phyloP scores from a whole-genome alignment of 2,888 invertebrate genomes.

The Lasiommata megera region DNA sequence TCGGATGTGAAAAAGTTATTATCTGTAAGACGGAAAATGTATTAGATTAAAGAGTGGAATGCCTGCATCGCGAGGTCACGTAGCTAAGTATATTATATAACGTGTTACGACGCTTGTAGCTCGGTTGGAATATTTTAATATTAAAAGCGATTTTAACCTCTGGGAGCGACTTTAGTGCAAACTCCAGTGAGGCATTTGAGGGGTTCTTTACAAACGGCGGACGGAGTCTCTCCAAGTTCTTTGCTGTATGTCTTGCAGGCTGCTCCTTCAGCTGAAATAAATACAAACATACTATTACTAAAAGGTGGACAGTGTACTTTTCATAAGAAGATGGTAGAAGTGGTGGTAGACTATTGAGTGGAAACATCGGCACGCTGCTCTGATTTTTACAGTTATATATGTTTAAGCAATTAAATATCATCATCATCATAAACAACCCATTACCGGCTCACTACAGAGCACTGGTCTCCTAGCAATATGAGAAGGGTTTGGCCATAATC shows the following conservation, averaged over 20 bases:
- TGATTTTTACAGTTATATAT: too few species aligned
- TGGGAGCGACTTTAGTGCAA: conserved; percentile 52
- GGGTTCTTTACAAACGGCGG: conserved; percentile 62
- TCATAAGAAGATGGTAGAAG: neutral
- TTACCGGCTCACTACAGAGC: too few species aligned
- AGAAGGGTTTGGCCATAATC: too few species aligned
- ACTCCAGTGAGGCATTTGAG: conserved; percentile 55
- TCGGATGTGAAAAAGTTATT: neutral
- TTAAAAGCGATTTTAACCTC: conserved; percentile 35
- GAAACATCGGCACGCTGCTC: too few species aligned
- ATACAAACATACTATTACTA: neutral
- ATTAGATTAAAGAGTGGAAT: neutral
- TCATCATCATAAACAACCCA: too few species aligned
- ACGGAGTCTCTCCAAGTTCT: conserved; percentile 69
- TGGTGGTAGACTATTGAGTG: too few species aligned
- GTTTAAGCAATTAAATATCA: too few species aligned
- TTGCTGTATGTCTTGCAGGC: conserved; percentile 69
- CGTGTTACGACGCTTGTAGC: neutral
- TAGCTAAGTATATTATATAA: neutral
- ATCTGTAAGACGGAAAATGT: neutral
- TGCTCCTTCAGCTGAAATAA: conserved; percentile 53
- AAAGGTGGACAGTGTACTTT: neutral
- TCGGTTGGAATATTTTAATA: conserved; percentile 12
- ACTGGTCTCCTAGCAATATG: too few species aligned
- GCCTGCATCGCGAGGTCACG: neutral